Conservation (phyloP, 2,888 invertebrate species). For the Drosophila kokeensis region DNA sequence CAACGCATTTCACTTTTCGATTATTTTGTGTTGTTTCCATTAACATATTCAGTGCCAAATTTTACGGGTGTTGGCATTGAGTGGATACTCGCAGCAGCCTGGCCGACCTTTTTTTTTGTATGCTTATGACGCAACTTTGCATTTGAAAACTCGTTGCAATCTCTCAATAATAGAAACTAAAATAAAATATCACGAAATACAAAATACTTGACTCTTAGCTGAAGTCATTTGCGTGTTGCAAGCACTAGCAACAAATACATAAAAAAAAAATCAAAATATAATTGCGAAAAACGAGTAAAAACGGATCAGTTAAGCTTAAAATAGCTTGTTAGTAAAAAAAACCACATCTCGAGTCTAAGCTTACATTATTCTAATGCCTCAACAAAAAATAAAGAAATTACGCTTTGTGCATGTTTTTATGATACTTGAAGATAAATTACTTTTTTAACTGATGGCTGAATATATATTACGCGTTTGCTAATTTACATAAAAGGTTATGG, state of each 20-base stretch:
- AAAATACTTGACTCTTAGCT: conserved; percentile 55
- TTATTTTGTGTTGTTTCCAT: conserved; percentile 14
- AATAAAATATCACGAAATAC: conserved; percentile 25
- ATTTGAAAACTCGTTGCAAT: conserved; percentile 43
- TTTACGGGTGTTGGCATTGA: conserved; percentile 11
- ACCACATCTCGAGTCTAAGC: conserved; percentile 16
- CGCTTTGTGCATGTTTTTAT: conserved; percentile 6
- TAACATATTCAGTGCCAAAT: conserved; percentile 42
- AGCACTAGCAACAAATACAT: conserved; percentile 31
- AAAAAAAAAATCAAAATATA: conserved; percentile 4
- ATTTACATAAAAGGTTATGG: conserved; percentile 9
- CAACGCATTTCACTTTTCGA: conserved; percentile 59
- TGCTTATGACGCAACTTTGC: conserved; percentile 38
- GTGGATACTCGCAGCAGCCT: neutral
- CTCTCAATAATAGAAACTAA: conserved; percentile 35
- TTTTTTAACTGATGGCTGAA: neutral
- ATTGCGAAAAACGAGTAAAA: conserved; percentile 7
- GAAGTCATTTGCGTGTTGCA: conserved; percentile 65
- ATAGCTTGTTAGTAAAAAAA: conserved; percentile 9
- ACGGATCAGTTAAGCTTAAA: conserved; percentile 56
- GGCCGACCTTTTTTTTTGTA: neutral
- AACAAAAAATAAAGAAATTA: conserved; percentile 6
- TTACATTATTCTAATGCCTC: conserved; percentile 16
- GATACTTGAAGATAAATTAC: neutral
- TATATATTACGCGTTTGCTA: neutral